Base-by-base conservation (phyloP, 2,888 invertebrate genomes). In the Myopa testacea region DNA sequence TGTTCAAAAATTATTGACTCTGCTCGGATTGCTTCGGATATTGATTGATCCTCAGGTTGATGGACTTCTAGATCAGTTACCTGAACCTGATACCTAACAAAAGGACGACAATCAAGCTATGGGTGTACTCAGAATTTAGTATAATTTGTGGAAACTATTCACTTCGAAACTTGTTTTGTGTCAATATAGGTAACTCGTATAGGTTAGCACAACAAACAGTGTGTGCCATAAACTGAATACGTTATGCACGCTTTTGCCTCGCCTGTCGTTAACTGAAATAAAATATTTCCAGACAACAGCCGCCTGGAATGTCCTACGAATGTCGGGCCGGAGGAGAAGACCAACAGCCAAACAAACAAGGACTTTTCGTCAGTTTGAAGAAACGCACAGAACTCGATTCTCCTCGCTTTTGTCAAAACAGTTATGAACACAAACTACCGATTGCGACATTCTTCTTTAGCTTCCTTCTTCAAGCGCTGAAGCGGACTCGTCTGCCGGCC, bases 191-290 rank as follows among this genome's bases (percentile, higher is more conserved):
- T 86, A 58, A 14, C 50, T 10, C 50, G 50, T 45, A 73, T 34
- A 19, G 34, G 40, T 34, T 14, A 63, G 45, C 45, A 73, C 19
- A 45, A 63, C 73, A 50, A 63, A 73, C 50, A 73, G 19, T 40
- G 82, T 77, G 73, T 71, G 79, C 71, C 85, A 86, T 86, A 86
- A 86, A 86, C 86, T 86, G 82, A 78, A 79, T 83, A 84, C 85
- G 86, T 86, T 86, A 86, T 86, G 86, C 83, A 83, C 82, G 84
- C 85, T 82, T 83, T 82, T 84, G 81, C 74, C 80, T 71, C 55
- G 63, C 74, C 76, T 84, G 84, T 86, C 86, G 86, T 86, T 86
- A 86, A 84, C 85, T 79, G 80, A 82, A 83, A 84, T 86, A 84
- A 86, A 86, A 86, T 86, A 86, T 86, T 86, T 79, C 82, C 79